phyloP scores from a whole-genome alignment of 2,113 vertebrate species.

The Xenopus laevis region DNA sequence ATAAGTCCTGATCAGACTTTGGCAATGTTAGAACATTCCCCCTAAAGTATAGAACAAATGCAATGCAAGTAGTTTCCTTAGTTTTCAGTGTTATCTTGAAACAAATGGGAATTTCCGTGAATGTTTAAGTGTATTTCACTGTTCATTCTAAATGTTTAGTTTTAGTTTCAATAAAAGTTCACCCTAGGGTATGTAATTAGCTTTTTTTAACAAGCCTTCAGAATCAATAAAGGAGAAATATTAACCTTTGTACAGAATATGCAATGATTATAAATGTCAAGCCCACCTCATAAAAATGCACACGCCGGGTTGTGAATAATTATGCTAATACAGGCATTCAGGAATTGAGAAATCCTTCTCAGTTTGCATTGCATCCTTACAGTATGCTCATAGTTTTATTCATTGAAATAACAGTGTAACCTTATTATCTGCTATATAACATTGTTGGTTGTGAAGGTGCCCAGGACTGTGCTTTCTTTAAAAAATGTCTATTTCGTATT shows the following conservation, averaged over 20 bases:
- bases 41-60: not conserved
- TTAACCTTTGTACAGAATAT: slow-evolving; percentile 35
- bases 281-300: slow-evolving; percentile 35
- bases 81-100: not conserved
- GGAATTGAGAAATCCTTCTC: slow-evolving; percentile 12
- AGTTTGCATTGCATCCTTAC: slow-evolving; percentile 17
- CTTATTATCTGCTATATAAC: too few relatives aligned
- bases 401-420: too few relatives aligned
- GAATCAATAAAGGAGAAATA: slow-evolving; percentile 36
- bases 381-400: not conserved
- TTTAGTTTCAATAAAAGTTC: slow-evolving; percentile 20
- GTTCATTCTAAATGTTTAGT: slow-evolving; percentile 34
- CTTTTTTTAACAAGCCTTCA: slow-evolving; percentile 32
- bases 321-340: slow-evolving; percentile 29
- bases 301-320: slow-evolving; percentile 32
- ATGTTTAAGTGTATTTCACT: slow-evolving; percentile 5
- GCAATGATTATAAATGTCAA: slow-evolving; percentile 35
- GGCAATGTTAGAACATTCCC: too few relatives aligned
- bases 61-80: too few relatives aligned
- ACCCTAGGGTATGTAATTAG: slow-evolving; percentile 31
- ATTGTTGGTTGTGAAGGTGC: too few relatives aligned
- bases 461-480: too few relatives aligned
- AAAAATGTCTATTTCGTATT: too few relatives aligned
- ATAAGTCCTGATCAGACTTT: too few relatives aligned
- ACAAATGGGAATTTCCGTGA: not conserved